phyloP scores from a whole-genome alignment of 2,113 vertebrate genomes.

The Elgaria multicarinata region DNA sequence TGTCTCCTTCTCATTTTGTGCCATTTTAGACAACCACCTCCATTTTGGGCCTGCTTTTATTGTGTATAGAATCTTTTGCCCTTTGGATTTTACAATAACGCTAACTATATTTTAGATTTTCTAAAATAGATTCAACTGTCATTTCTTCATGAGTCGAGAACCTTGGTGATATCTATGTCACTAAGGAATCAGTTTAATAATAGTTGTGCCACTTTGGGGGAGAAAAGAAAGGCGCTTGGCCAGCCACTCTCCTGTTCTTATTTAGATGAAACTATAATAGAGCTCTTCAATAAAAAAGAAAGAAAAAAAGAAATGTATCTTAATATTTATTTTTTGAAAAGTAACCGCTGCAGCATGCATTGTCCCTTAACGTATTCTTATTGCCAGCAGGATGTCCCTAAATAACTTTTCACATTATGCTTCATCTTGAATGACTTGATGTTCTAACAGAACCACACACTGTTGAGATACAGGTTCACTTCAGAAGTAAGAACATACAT shows the following conservation, averaged over 20 bases:
- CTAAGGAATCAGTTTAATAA: slow-evolving; percentile 30
- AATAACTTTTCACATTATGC: slow-evolving; percentile 39
- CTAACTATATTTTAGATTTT: neutral
- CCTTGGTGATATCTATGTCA: neutral
- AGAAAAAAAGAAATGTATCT: slow-evolving; percentile 15
- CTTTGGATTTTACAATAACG: neutral
- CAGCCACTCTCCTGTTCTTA: slow-evolving; percentile 30
- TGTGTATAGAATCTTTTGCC: neutral
- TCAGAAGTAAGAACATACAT: slow-evolving; percentile 41
- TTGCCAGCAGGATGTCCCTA: slow-evolving; percentile 43
- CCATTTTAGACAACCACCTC: neutral
- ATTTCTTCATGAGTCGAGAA: neutral
- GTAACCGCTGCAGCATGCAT: slow-evolving; percentile 43
- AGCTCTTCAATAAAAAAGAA: slow-evolving; percentile 36
- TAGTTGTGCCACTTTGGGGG: slow-evolving; percentile 28
- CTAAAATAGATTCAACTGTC: neutral
- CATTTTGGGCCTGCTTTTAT: neutral
- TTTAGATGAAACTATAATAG: slow-evolving; percentile 45
- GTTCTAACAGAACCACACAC: slow-evolving; percentile 61
- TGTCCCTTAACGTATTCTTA: slow-evolving; percentile 63
- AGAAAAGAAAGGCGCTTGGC: neutral
- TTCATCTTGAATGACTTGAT: slow-evolving; percentile 62
- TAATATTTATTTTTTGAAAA: slow-evolving; percentile 23
- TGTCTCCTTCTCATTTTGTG: neutral
- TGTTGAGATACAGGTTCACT: slow-evolving; percentile 57